Conservation (phyloP, 2,888 invertebrate genomes). For the Mechanitis mazaeus region DNA sequence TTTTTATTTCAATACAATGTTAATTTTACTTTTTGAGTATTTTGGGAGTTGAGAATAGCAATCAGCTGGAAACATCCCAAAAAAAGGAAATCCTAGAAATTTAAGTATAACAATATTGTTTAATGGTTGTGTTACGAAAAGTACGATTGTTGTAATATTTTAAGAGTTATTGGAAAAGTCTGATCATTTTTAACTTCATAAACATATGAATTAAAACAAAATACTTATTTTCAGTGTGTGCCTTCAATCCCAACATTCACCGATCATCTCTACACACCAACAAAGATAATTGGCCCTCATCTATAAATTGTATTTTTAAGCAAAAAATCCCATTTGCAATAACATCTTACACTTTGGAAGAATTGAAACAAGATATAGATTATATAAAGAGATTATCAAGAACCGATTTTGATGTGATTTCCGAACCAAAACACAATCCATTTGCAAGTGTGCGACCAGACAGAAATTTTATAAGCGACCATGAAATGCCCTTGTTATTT, state of each 20-base stretch:
- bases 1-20: too few species aligned
- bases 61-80: too few species aligned
- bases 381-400: conserved; percentile 71
- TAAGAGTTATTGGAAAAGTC: too few species aligned
- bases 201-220: background rate
- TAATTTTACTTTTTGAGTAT: too few species aligned
- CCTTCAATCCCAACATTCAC: conserved; percentile 84
- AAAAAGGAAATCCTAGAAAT: too few species aligned
- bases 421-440: conserved; percentile 77
- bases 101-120: too few species aligned
- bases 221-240: conserved; percentile 73
- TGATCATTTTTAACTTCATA: background rate
- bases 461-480: conserved; percentile 84
- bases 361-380: conserved; percentile 78
- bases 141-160: too few species aligned
- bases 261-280: conserved; percentile 79
- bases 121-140: too few species aligned
- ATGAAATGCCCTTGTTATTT: conserved; percentile 81
- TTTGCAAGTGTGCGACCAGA: conserved; percentile 83
- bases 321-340: conserved; percentile 77
- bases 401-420: conserved; percentile 66
- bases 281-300: conserved; percentile 81
- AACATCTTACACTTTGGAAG: conserved; percentile 82
- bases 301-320: conserved; percentile 76
- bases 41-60: too few species aligned